phyloP scores from a whole-genome alignment of 2,797 vertebrate genomes.

The Anisognathus igniventris region DNA sequence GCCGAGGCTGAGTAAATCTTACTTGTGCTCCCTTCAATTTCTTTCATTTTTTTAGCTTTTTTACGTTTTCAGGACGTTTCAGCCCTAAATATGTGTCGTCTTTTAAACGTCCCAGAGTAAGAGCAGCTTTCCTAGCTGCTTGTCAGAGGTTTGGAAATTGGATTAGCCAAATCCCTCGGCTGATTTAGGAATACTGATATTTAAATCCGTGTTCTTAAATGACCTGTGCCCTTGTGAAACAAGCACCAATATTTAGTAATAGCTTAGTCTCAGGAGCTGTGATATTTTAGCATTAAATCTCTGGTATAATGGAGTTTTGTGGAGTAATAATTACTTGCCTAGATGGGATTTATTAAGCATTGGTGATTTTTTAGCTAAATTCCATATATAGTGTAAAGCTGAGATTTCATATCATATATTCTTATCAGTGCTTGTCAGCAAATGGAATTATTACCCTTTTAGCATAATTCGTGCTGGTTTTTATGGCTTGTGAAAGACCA shows the following conservation, averaged over 20 bases:
- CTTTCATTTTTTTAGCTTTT: background rate
- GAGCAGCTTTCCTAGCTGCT: background rate
- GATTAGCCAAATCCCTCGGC: constrained; percentile 18
- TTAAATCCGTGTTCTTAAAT: background rate
- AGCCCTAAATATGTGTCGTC: background rate
- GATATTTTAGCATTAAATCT: background rate
- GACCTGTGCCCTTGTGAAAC: background rate
- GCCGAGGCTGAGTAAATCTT: background rate
- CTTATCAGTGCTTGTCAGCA: background rate
- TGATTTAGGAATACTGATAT: background rate
- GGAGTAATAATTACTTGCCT: background rate
- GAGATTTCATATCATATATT: background rate
- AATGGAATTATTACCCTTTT: background rate
- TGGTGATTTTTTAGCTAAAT: background rate
- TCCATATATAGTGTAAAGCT: rapidly evolving
- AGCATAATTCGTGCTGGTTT: background rate
- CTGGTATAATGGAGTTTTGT: background rate
- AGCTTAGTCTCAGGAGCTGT: background rate
- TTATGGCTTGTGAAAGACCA: background rate
- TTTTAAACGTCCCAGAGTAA: background rate
- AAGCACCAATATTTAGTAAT: background rate
- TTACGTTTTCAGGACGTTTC: background rate
- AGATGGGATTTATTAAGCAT: background rate
- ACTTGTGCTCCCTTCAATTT: rapidly evolving
- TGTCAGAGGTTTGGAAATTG: background rate